Evolutionary conservation across 2,113 vertebrate species (phyloP), one percentile per base, ranked within the genome.

Genomic region (Furnarius figulus): DNA sequence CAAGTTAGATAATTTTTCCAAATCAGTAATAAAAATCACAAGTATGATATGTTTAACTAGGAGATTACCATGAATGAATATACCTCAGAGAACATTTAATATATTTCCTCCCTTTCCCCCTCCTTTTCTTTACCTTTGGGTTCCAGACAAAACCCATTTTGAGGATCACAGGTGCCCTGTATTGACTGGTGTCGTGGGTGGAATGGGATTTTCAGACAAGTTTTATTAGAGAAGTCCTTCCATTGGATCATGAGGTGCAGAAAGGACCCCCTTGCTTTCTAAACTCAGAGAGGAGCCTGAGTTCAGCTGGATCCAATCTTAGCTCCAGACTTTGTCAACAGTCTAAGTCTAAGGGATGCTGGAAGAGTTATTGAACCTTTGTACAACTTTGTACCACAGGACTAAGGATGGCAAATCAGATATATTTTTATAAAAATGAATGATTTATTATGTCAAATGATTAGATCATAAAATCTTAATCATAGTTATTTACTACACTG

Each of bases 101-200:
- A 9, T 28, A 20, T 62, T 6, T 50, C 14, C 33, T 7, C 21
- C 21, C 42, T 7, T 9, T 22, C 6, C 14, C 4, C 10, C 0
- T 1, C 1, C 4, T 63, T 86, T 97, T 79, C 35, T 46, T 21
- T 53, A 27, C 21, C 6, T 73, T 70, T 1, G 0, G 1, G 7
- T 85, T 3, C 31, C 30, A 85, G 37, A 70, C 14, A 87, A 80
- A 85, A 75, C 1, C 7, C 3, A 42, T 40, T 89, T 75, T 61
- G 14, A 2, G 2, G 49, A 49, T 65, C 31, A 78, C 15, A 81
- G 30, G 5, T 68, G n/a, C 21, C 85, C 37, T 87, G 2, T 21
- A 28, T 44, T 87, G 67, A 44, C 18, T 2, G 5, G 13, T 58
- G 55, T 58, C 33, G 3, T n/a, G 33, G 33, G 33, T 58, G 33